Evolutionary conservation across 2,797 vertebrate genomes (phyloP).

Genomic region (Crotalus adamanteus): DNA sequence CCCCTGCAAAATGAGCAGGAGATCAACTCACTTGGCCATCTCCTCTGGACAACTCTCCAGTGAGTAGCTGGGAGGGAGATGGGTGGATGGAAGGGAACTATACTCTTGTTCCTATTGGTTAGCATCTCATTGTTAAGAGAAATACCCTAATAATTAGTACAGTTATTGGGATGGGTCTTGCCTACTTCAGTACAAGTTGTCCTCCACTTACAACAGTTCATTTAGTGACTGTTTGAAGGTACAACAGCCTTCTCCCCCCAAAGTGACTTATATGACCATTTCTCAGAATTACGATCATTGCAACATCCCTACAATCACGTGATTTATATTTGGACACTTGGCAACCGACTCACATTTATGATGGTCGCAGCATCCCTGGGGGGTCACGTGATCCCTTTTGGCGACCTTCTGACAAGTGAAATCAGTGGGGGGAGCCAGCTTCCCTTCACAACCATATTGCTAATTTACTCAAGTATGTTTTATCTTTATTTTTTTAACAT

Average conservation of each 20-base stretch:
- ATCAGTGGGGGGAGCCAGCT: neutral
- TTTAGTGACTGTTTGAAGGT: neutral
- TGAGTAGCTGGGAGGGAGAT: neutral
- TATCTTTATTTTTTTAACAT: too few relatives aligned
- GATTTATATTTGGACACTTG: neutral
- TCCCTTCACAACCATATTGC: neutral
- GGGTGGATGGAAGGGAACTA: too few relatives aligned
- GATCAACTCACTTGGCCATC: too few relatives aligned
- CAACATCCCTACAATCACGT: neutral
- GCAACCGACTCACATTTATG: neutral
- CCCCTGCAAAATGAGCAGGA: neutral
- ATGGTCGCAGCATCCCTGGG: neutral
- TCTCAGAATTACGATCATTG: too few relatives aligned
- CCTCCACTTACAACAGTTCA: neutral
- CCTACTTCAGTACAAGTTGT: constrained; percentile 66
- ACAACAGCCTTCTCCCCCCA: neutral
- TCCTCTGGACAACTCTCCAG: neutral
- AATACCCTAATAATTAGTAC: constrained; percentile 78
- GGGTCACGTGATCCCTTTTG: neutral
- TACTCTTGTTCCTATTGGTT: constrained; percentile 20
- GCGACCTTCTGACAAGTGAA: neutral
- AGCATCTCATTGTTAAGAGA: constrained; percentile 56
- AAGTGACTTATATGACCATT: neutral
- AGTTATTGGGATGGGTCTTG: constrained; percentile 73
- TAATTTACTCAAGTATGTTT: neutral